Base-by-base conservation (phyloP, 2,888 invertebrate species). In the Sthenelais limicola region DNA sequence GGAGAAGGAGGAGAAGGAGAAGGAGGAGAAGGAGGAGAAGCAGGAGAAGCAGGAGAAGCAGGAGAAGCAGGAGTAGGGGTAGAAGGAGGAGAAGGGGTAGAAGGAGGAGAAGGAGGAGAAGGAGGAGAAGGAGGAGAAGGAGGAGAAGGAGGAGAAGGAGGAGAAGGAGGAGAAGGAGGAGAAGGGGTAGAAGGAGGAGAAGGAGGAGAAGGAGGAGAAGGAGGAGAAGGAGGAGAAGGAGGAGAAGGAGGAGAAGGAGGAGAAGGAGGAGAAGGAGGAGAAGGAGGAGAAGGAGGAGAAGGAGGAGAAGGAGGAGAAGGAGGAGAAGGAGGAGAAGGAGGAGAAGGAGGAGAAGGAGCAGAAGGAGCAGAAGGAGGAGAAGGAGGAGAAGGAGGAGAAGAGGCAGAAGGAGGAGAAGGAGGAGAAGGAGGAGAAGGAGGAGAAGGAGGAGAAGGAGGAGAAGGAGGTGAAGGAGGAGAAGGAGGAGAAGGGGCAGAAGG, bases 251-350 rank as follows among this genome's bases (percentile, higher is more conserved):
- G 51, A 18, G 24, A 26, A 26, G 26, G 18, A 26, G 68, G 54
- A 54, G 68, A 52, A 54, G 26, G 51, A n/a, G 24, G 24, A 26
- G 51, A 54, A 58, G 68, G 26, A 68, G 26, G 68, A 24, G 51
- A 24, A 54, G 51, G 51, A 54, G 54, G 68, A 26, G 26, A 54
- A 30, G 26, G 26, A 24, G n/a, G 51, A 54, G 54, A 51, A 51
- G 24, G 9, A 26, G 18, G 26, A 12, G 18, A 26, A 30, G 32
- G 0, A 30, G 51, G 0, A n/a, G n/a, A 51, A 26, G 24, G 24
- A 26, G 51, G 26, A 68, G 68, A 26, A 54, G 24, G 68, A 26
- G 26, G 24, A 26, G 21, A 21, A 48, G 49, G 21, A n/a, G n/a
- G 68, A 21, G 21, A 18, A 21, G 62, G 12, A 62, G 68, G 51